These are phyloP conservation scores for Muricea muricata DNA, from an alignment of 92 coral and sea anemone genomes.

Conservation along the genomic window DNA sequence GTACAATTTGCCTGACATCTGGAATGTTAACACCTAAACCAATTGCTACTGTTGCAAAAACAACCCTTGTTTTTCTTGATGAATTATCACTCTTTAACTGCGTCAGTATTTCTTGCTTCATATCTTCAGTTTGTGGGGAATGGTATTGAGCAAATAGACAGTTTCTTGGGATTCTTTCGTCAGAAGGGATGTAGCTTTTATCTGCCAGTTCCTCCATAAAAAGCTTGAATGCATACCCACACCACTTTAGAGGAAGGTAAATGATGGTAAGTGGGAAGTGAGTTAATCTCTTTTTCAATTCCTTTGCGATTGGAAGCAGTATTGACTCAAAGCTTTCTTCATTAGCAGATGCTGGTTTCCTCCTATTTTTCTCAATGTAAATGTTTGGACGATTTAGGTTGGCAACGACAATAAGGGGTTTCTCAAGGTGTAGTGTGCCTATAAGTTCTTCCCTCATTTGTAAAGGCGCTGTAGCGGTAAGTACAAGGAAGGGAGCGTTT, in stretches of 20 bases:
- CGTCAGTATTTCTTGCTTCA: constrained; percentile 54
- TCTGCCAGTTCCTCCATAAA: constrained; percentile 34
- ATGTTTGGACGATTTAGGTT: constrained; percentile 56
- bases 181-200: constrained; percentile 28
- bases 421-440: constrained; percentile 30
- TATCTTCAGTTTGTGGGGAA: constrained; percentile 62
- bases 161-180: not conserved
- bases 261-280: not conserved
- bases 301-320: not conserved
- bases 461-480: constrained; percentile 66
- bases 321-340: constrained; percentile 47
- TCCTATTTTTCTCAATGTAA: constrained; percentile 37
- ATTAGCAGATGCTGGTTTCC: constrained; percentile 46
- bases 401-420: constrained; percentile 35
- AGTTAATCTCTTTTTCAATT: not conserved
- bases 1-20: constrained; percentile 54
- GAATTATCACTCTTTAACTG: constrained; percentile 37
- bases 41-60: constrained; percentile 67
- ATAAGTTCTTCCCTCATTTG: constrained; percentile 35
- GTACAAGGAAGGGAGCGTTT: constrained; percentile 39
- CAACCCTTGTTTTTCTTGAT: constrained; percentile 29
- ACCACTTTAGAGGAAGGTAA: not conserved
- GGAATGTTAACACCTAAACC: constrained; percentile 62
- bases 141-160: constrained; percentile 65
- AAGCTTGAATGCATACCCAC: constrained; percentile 39